Evolutionary conservation across 2,888 invertebrate genomes (phyloP).

Genomic region (Monoplex corrugatus): DNA sequence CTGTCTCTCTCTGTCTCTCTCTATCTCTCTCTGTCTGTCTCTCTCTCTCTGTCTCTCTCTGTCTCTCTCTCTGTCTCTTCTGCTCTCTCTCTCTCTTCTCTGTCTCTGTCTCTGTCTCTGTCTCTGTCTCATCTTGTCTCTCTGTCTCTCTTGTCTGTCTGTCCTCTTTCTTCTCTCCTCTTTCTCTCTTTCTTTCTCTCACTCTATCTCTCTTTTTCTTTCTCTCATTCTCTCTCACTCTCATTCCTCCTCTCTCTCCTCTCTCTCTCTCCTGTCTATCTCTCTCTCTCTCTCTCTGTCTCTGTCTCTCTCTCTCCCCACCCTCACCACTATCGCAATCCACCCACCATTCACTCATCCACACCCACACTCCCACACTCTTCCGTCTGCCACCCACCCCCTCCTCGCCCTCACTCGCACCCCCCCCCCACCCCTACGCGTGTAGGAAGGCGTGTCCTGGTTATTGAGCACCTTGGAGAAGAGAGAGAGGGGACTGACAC

Average conservation of each 20-base stretch:
- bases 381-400: no score
- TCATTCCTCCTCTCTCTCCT: no score
- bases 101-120: background rate
- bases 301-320: background rate
- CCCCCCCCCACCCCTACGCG: no score
- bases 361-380: no score
- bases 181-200: background rate
- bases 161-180: background rate
- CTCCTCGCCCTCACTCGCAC: no score
- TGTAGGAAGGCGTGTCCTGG: no score
- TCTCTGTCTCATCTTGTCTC: background rate
- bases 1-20: background rate
- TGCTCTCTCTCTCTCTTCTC: background rate
- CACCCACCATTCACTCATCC: no score
- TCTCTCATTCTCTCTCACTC: background rate
- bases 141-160: background rate
- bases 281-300: background rate
- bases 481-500: no score
- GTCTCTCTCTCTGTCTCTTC: background rate
- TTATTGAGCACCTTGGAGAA: no score
- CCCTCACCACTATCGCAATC: no score
- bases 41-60: background rate
- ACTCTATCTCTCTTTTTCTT: background rate
- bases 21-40: background rate
- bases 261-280: no score